Evolutionary conservation across 2,888 invertebrate species (phyloP).

Genomic region (Conchocele bisecta): DNA sequence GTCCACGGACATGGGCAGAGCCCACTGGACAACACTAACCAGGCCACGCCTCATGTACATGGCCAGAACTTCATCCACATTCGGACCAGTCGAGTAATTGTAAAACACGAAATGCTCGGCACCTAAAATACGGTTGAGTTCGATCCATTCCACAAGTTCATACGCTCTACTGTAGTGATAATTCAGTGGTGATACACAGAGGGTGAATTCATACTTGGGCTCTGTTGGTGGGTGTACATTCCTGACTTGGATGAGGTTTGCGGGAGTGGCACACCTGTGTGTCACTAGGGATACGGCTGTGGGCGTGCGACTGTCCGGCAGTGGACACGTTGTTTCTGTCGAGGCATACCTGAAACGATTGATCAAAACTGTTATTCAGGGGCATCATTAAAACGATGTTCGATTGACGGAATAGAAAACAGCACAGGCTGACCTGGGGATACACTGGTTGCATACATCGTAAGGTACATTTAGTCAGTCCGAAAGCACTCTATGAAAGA

Average conservation of each 20-base stretch:
- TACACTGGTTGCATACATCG: too few relatives aligned
- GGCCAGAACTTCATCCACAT: constrained; percentile 67
- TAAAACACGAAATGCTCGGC: constrained; percentile 78
- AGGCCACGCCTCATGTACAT: constrained; percentile 65
- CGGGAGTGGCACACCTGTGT: neutral
- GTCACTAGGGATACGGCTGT: neutral
- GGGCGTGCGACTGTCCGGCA: neutral
- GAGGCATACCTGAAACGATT: constrained; percentile 1
- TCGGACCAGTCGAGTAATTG: constrained; percentile 67
- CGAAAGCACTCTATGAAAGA: too few relatives aligned
- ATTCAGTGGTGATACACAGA: constrained; percentile 72
- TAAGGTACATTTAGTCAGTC: too few relatives aligned
- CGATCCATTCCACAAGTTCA: constrained; percentile 79
- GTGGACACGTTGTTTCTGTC: neutral
- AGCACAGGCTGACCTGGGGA: neutral
- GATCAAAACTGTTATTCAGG: too few relatives aligned
- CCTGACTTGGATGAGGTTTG: constrained; percentile 2
- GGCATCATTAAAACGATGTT: too few relatives aligned
- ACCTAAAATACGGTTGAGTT: constrained; percentile 77
- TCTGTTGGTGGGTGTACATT: neutral
- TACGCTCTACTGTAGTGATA: constrained; percentile 66
- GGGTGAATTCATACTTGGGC: constrained; percentile 58
- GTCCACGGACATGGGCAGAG: constrained; percentile 70
- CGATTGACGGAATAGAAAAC: neutral
- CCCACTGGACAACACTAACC: constrained; percentile 75